phyloP scores from a whole-genome alignment of 2,888 invertebrate species.

The Clostera curtula region DNA sequence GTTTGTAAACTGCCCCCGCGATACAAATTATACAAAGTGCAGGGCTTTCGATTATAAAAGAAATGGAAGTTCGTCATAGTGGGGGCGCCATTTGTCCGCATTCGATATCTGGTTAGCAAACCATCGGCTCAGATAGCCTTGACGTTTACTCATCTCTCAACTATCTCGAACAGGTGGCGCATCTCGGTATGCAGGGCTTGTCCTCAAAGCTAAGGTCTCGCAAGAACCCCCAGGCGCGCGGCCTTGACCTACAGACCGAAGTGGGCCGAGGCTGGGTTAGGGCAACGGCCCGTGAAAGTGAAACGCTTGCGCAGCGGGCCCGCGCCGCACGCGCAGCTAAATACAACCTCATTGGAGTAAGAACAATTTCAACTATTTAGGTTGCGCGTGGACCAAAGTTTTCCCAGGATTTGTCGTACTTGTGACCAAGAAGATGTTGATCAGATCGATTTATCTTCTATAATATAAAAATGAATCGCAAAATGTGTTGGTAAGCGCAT shows the following conservation, averaged over 20 bases:
- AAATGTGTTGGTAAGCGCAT: too few relatives aligned
- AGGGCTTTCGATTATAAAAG: too few relatives aligned
- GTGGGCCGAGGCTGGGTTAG: constrained; percentile 39
- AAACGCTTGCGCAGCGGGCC: constrained; percentile 36
- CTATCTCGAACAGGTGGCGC: constrained; percentile 3
- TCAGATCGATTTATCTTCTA: neutral
- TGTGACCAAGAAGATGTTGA: neutral
- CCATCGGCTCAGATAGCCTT: too few relatives aligned
- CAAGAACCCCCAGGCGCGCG: constrained; percentile 18
- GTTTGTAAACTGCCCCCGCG: too few relatives aligned
- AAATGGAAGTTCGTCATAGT: too few relatives aligned
- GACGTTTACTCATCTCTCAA: too few relatives aligned
- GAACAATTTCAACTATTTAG: constrained; percentile 19
- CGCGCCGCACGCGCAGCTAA: constrained; percentile 26
- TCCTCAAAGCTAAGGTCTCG: constrained; percentile 14
- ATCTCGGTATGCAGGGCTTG: constrained; percentile 7
- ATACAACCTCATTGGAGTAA: constrained; percentile 29
- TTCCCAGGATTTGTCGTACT: constrained; percentile 3
- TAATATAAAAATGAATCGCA: too few relatives aligned
- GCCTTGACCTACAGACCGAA: constrained; percentile 46
- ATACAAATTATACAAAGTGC: too few relatives aligned
- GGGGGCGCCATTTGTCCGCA: too few relatives aligned
- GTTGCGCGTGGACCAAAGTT: constrained; percentile 15
- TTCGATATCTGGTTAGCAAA: too few relatives aligned
- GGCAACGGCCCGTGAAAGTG: constrained; percentile 56